Evolutionary conservation across 2,888 invertebrate species (phyloP).

Genomic region (Thecocarcelia acutangulata): DNA sequence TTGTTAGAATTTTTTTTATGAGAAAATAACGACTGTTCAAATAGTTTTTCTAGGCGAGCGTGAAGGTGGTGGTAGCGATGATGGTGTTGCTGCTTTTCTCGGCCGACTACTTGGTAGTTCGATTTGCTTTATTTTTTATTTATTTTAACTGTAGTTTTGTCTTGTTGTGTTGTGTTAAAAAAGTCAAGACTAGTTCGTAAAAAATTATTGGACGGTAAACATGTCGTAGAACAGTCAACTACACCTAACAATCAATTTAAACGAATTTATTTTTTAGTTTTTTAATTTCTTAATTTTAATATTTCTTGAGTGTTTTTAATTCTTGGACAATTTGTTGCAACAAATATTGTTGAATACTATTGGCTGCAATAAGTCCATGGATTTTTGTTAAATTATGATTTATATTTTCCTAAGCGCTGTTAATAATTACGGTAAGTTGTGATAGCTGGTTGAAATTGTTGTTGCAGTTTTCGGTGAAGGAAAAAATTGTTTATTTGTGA

Average conservation of each 20-base stretch:
- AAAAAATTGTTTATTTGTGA: no score
- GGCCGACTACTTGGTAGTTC: slow-evolving; percentile 31
- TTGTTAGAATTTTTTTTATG: slow-evolving; percentile 38
- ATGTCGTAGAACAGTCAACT: slow-evolving; percentile 73
- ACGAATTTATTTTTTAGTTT: slow-evolving; percentile 34
- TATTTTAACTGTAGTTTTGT: slow-evolving; percentile 59
- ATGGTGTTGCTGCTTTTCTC: slow-evolving; percentile 3
- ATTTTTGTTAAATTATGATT: slow-evolving; percentile 75
- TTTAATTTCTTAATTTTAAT: slow-evolving; percentile 46
- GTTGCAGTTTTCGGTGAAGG: not conserved
- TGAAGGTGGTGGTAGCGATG: slow-evolving; percentile 21
- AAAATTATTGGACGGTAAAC: slow-evolving; percentile 80
- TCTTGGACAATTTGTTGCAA: slow-evolving; percentile 13
- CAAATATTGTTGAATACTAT: slow-evolving; percentile 19
- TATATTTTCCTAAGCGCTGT: slow-evolving; percentile 80
- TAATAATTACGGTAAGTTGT: slow-evolving; percentile 81
- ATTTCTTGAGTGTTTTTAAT: slow-evolving; percentile 55
- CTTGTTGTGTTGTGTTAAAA: slow-evolving; percentile 51
- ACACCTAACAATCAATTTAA: slow-evolving; percentile 22
- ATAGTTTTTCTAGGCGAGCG: slow-evolving; percentile 39
- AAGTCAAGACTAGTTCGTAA: slow-evolving; percentile 76
- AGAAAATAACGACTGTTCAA: slow-evolving; percentile 61
- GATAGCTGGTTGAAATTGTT: not conserved
- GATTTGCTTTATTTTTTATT: slow-evolving; percentile 50
- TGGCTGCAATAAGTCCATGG: slow-evolving; percentile 64